Evolutionary conservation across 2,113 vertebrate genomes (phyloP).

Genomic region (Amia ocellicauda): DNA sequence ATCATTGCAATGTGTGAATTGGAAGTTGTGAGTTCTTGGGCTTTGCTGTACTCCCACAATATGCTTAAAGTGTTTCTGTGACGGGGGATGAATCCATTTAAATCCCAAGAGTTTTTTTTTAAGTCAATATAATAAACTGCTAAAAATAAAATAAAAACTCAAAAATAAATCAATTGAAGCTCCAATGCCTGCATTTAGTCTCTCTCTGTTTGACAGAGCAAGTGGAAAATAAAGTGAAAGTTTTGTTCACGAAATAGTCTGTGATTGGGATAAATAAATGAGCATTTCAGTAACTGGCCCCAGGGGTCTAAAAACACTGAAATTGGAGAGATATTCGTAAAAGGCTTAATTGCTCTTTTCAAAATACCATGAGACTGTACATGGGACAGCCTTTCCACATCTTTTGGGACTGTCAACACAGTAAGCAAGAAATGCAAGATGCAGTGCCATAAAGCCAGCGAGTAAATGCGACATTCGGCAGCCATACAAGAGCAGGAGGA

Average conservation of each 20-base stretch:
- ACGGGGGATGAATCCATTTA: slow-evolving; percentile 10
- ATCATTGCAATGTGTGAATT: slow-evolving; percentile 18
- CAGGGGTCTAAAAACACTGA: background rate
- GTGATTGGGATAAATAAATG: background rate
- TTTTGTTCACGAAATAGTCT: slow-evolving; percentile 1
- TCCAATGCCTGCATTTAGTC: slow-evolving; percentile 23
- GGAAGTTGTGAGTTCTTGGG: background rate
- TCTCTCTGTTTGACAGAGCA: slow-evolving; percentile 4
- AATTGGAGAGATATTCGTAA: too few relatives aligned
- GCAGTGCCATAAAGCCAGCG: background rate
- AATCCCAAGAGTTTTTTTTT: slow-evolving; percentile 10
- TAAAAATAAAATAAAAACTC: slow-evolving; percentile 11
- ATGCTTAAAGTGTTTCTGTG: slow-evolving; percentile 1
- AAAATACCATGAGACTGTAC: slow-evolving; percentile 2
- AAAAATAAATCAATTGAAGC: slow-evolving; percentile 26
- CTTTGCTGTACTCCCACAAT: background rate
- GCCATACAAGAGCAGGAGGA: background rate
- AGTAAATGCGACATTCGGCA: background rate
- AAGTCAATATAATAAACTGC: slow-evolving; percentile 16
- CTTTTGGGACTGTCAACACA: too few relatives aligned
- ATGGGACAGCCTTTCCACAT: background rate
- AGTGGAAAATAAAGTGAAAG: slow-evolving; percentile 1
- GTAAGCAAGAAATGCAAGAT: too few relatives aligned
- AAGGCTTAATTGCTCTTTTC: background rate
- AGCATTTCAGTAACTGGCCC: background rate